Base-by-base conservation (phyloP, 2,113 vertebrate genomes). In the Aphyosemion australe region DNA sequence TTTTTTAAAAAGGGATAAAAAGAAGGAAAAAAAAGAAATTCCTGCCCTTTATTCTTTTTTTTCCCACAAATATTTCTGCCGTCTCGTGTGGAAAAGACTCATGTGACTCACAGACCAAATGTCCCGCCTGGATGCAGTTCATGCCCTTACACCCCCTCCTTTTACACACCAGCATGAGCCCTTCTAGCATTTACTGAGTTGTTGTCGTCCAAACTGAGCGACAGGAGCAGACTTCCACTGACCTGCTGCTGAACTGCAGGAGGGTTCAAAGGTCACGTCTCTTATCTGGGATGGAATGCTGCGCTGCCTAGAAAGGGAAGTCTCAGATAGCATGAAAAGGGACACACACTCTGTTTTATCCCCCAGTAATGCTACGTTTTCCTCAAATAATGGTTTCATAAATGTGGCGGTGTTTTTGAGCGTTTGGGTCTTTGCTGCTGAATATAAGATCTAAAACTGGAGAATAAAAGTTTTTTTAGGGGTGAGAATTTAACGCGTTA, bases 261-360 rank as follows among this genome's bases (percentile, higher is more conserved):
- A 54, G 62, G 56, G 84, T 72, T 87, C 83, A 80, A 21, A 86
- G 84, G 80, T 85, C 78, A 66, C 52, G 52, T 62, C 45, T 21
- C 61, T 87, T 87, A 87, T 90, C 80, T 74, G 77, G 69, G 71
- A 62, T 71, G 83, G 84, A 89, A 90, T 88, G 84, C 47, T 51
- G 50, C 55, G 8, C 67, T 43, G 65, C 74, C 32, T 2, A 59
- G 69, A 83, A 53, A 76, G 65, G 75, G 34, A 63, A 41, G 63
- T 64, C 79, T 74, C 76, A 61, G 68, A 74, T 78, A 76, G 52
- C 75, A 77, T 0, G 7, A 57, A 16, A 15, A 52, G 34, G 47
- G 5, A 32, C 3, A 49, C 1, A 51, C 12, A 15, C 14, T 9
- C 45, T 1, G 4, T 16, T 45, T 45, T 45, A 16, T 6, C 15